Conservation (phyloP, 2,113 vertebrate species). For the Brachyhypopomus gauderio region DNA sequence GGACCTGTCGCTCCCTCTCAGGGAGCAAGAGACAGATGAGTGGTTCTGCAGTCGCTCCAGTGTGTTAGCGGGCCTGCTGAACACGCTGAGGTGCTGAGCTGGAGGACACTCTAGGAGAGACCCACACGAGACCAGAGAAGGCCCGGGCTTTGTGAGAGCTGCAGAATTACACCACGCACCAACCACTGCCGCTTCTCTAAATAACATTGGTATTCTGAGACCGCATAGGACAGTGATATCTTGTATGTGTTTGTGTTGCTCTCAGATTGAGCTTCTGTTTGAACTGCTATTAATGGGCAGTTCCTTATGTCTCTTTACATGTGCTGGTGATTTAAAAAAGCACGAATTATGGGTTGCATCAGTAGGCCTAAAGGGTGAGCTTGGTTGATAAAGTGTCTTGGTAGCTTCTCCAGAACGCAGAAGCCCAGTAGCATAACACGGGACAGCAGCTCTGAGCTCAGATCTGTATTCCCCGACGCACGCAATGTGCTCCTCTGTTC, state of each 20-base stretch:
- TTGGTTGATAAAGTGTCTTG: slow-evolving; percentile 26
- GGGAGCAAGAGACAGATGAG: slow-evolving; percentile 20
- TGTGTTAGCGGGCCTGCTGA: slow-evolving; percentile 3
- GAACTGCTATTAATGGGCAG: background rate
- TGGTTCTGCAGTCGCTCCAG: slow-evolving; percentile 1
- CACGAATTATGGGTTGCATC: slow-evolving; percentile 2
- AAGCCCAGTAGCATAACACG: slow-evolving; percentile 24
- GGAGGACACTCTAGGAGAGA: slow-evolving; percentile 8
- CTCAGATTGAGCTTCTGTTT: background rate
- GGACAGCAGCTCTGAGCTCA: background rate
- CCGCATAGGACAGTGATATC: no score
- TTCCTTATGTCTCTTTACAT: background rate
- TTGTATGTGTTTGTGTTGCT: background rate
- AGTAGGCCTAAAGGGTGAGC: slow-evolving; percentile 8
- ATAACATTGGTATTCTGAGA: no score
- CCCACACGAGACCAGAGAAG: background rate
- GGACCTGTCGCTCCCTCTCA: slow-evolving; percentile 27
- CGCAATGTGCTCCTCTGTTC: slow-evolving; percentile 37
- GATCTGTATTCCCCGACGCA: slow-evolving; percentile 46
- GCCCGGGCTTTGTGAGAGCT: background rate
- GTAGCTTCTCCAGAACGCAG: slow-evolving; percentile 29
- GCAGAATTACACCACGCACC: background rate
- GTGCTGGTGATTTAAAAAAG: background rate
- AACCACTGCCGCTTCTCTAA: no score
- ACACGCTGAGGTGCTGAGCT: slow-evolving; percentile 1